Evolutionary conservation across 2,113 vertebrate species (phyloP).

Genomic region (Piprites chloris): DNA sequence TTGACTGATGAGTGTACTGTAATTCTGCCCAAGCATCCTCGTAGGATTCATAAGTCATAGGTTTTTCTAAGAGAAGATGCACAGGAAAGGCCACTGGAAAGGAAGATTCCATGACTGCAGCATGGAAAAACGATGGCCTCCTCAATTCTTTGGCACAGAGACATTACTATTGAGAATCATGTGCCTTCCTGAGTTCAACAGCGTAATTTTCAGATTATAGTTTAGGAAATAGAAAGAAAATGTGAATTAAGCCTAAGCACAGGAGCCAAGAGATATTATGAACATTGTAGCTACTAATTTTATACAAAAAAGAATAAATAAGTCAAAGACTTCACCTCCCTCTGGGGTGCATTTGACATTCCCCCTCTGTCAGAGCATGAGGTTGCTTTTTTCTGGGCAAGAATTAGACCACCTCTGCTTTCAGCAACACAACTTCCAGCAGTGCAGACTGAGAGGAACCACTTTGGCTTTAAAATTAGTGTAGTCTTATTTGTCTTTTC

Average conservation of each 20-base stretch:
- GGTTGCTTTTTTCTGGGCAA: not conserved
- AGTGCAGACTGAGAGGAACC: conserved; percentile 1
- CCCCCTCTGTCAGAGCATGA: not conserved
- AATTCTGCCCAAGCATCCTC: not conserved
- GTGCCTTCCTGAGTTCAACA: not conserved
- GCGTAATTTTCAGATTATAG: not conserved
- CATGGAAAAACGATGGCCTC: not conserved
- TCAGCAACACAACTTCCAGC: not conserved
- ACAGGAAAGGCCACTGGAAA: not conserved
- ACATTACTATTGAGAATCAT: not conserved
- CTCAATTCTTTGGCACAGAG: not conserved
- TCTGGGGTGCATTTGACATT: conserved; percentile 12
- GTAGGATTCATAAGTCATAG: accelerated
- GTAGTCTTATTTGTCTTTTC: conserved; percentile 64
- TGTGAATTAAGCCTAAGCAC: not conserved
- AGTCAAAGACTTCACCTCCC: not conserved
- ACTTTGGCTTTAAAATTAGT: conserved; percentile 59
- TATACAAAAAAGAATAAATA: conserved; percentile 8
- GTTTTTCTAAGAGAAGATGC: not conserved
- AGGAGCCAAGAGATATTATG: not conserved
- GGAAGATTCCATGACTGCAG: not conserved
- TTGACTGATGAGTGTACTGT: not conserved
- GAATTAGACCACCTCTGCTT: not conserved
- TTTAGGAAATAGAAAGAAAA: not conserved
- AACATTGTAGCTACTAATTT: conserved; percentile 19